These are phyloP conservation scores for Clarias laeviceps DNA, from an alignment of 2,797 vertebrate genomes.

Conservation along the genomic window DNA sequence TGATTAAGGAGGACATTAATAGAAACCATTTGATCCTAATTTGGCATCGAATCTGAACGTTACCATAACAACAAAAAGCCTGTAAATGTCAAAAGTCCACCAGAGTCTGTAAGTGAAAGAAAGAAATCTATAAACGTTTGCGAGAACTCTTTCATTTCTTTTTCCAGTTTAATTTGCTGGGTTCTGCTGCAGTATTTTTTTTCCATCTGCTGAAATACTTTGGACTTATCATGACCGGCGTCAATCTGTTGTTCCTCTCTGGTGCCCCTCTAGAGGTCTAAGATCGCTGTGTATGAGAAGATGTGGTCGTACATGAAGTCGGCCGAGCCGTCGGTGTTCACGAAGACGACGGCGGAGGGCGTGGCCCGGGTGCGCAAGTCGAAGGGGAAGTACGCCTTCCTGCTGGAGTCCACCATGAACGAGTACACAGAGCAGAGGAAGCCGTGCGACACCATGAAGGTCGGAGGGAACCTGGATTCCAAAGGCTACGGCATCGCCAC, in stretches of 20 bases:
- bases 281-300: conserved; percentile 99
- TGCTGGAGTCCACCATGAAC: conserved; percentile 99
- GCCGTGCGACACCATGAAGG: conserved; percentile 99
- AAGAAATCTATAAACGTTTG: background rate
- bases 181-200: background rate
- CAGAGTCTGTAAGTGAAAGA: background rate
- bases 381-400: conserved; percentile 99
- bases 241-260: background rate
- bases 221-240: background rate
- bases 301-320: conserved; percentile 80
- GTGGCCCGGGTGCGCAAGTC: conserved; percentile 97
- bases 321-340: conserved; percentile 96
- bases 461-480: conserved; percentile 99
- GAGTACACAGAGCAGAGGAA: conserved; percentile 99
- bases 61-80: background rate
- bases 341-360: conserved; percentile 94
- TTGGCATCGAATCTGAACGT: background rate
- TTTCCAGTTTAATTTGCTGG: background rate
- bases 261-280: conserved; percentile 86
- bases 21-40: background rate
- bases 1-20: background rate
- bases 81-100: background rate
- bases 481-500: conserved; percentile 99
- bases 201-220: background rate
- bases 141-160: background rate